Evolutionary conservation across 2,888 invertebrate genomes (phyloP), one percentile per base, ranked within the genome.

Genomic region (Tetranychus truncatus): DNA sequence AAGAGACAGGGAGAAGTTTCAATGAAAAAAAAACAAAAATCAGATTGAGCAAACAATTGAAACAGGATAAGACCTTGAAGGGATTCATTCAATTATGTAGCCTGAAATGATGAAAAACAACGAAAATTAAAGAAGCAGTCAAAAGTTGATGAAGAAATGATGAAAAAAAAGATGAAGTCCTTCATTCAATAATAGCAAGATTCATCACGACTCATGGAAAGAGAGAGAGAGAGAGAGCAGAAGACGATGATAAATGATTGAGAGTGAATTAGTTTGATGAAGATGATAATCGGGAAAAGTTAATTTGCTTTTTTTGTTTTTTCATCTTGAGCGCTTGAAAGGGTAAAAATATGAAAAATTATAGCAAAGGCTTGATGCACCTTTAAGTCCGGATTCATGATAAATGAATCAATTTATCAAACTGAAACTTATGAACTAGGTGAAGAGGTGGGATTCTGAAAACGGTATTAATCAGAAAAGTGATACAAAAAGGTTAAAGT

Each of bases 141-240:
- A 34, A 69, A 24, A 24, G 69, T 20, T 69, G 69, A 69, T 69
- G 69, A 69, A 6, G 69, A 21, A 18, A 66, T 66, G 66, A 20
- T 66, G 20, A 15, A 66, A 66, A n/a, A 24, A 21, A 69, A 20
- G 20, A 69, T 20, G 11, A 69, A 21, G 55, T 55, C 55, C 55
- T 55, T 55, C 55, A 55, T 9, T 34, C 55, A 55, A 46, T 46
- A 46, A 46, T 6, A 15, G 55, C 55, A 55, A 55, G 55, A 55
- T 15, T 55, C 55, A 55, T 55, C 55, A 55, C 55, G 55, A 55
- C 15, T 55, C 55, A 55, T 55, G 34, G 34, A 24, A 2, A 34
- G 34, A 34, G 34, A 34, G 34, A 24, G 24, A 34, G 34, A 34
- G 34, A 34, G 34, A 34, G 34, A 34, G 3, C 34, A 34, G 15